phyloP scores from a whole-genome alignment of 2,113 vertebrate species.

The Dasyprocta punctata region DNA sequence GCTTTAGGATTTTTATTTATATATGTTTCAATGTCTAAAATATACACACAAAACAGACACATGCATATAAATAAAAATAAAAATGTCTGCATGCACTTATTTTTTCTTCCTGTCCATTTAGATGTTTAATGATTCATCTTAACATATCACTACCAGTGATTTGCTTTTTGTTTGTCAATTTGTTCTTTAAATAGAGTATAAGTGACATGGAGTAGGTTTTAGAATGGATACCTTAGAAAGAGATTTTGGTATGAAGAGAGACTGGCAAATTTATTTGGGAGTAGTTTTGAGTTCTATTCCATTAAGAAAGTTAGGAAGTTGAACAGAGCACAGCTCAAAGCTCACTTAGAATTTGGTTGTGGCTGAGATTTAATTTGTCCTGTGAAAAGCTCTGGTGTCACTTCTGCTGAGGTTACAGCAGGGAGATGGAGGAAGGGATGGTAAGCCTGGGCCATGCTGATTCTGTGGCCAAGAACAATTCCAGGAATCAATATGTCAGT shows the following conservation, averaged over 20 bases:
- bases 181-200: not conserved
- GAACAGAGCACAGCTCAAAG: not conserved
- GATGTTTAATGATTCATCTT: not conserved
- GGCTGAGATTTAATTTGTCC: not conserved
- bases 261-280: not conserved
- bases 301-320: not conserved
- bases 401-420: not conserved
- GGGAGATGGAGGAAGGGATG: not conserved
- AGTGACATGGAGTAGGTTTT: not conserved
- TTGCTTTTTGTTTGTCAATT: not conserved
- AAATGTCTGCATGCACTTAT: fast-evolving
- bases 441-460: not conserved
- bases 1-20: constrained; percentile 31
- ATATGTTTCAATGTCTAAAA: constrained; percentile 3
- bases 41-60: not conserved
- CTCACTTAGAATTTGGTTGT: not conserved
- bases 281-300: not conserved
- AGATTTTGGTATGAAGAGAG: not conserved
- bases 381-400: not conserved
- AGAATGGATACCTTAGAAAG: not conserved
- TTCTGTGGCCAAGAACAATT: not conserved
- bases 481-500: not conserved
- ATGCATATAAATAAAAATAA: not conserved
- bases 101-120: not conserved
- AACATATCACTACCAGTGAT: not conserved